Evolutionary conservation across 2,888 invertebrate species (phyloP).

Genomic region (Amphipyra berbera): DNA sequence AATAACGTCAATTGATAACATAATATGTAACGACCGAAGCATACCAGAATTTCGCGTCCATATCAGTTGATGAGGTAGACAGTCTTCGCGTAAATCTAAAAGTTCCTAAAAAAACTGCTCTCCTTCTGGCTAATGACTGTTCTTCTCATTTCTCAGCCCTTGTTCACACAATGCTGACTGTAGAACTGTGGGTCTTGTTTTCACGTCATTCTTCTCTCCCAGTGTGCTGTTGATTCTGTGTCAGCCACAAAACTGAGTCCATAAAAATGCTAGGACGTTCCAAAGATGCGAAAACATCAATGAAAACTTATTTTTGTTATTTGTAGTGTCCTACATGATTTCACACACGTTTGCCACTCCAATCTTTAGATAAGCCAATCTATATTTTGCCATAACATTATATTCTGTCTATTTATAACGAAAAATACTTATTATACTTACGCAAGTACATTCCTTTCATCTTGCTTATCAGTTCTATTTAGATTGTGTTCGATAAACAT

Average conservation of each 20-base stretch:
- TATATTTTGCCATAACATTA: slow-evolving; percentile 40
- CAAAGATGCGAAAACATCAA: not conserved
- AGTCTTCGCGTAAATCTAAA: too few relatives aligned
- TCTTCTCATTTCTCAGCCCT: too few relatives aligned
- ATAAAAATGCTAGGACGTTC: too few relatives aligned
- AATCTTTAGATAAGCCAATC: slow-evolving; percentile 54
- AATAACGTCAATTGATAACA: not conserved
- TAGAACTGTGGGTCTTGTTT: too few relatives aligned
- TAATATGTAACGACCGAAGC: not conserved
- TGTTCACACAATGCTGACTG: too few relatives aligned
- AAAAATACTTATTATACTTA: slow-evolving; percentile 43
- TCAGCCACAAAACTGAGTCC: too few relatives aligned
- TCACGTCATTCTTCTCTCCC: too few relatives aligned
- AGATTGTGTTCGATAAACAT: slow-evolving; percentile 58
- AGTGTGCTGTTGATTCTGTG: too few relatives aligned
- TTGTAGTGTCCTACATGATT: slow-evolving; percentile 48
- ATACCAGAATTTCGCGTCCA: not conserved
- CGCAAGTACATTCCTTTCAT: slow-evolving; percentile 61
- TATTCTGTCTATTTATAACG: slow-evolving; percentile 23
- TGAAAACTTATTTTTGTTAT: not conserved
- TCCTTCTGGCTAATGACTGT: too few relatives aligned
- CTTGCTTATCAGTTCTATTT: slow-evolving; percentile 58
- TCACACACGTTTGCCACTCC: slow-evolving; percentile 48
- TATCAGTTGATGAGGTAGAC: too few relatives aligned
- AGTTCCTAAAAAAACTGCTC: too few relatives aligned